Conservation (phyloP, 2,113 vertebrate genomes). For the Lagopus muta region DNA sequence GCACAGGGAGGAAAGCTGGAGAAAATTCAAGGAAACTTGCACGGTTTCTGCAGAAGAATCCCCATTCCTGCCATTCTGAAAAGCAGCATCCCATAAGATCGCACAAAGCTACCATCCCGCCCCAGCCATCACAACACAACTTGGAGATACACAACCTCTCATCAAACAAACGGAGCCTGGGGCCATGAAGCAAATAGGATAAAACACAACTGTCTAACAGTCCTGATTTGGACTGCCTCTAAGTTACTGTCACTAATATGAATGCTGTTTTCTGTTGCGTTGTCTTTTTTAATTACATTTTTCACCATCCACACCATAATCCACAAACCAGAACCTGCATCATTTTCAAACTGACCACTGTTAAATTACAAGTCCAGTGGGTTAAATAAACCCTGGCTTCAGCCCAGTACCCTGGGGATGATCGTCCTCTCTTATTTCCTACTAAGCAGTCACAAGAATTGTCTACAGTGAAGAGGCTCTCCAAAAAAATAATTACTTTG, state of each 20-base stretch:
- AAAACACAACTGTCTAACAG: neutral
- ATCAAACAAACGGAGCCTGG: neutral
- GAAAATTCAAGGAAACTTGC: neutral
- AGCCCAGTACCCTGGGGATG: neutral
- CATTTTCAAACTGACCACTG: neutral
- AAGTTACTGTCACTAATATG: neutral
- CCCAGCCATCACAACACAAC: neutral
- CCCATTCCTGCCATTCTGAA: neutral
- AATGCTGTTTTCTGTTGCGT: neutral
- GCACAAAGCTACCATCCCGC: neutral
- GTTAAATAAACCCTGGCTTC: neutral
- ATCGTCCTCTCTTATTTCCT: neutral
- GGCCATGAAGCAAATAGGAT: rapidly evolving
- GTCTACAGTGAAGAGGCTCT: neutral
- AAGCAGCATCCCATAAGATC: neutral
- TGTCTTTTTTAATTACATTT: neutral
- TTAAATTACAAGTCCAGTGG: neutral
- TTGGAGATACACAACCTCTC: neutral
- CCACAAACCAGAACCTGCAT: neutral
- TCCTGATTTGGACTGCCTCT: neutral
- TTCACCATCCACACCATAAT: neutral
- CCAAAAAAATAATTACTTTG: neutral
- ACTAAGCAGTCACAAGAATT: neutral
- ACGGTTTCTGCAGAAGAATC: neutral
- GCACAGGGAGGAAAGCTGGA: neutral